These are phyloP conservation scores for Brachionus rotundiformis DNA, from an alignment of 1,140 invertebrate species.

Conservation along the genomic window DNA sequence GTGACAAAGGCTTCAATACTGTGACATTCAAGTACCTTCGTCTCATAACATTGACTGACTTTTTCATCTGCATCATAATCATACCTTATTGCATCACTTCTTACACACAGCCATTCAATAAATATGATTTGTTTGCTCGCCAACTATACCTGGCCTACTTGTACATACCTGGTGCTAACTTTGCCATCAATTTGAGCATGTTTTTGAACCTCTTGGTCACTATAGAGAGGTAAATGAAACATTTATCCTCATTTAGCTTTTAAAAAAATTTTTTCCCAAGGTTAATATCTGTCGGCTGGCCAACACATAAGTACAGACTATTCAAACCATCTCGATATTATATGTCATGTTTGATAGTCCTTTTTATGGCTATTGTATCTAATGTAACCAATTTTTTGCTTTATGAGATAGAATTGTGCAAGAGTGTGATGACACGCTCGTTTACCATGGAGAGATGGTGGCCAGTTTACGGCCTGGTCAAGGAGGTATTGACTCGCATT, in stretches of 20 bases:
- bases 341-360: slow-evolving; percentile 27
- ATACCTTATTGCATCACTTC: slow-evolving; percentile 43
- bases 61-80: slow-evolving; percentile 42
- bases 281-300: slow-evolving; percentile 49
- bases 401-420: slow-evolving; percentile 36
- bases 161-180: slow-evolving; percentile 51
- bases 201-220: slow-evolving; percentile 47
- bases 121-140: slow-evolving; percentile 23
- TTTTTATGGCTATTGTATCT: slow-evolving; percentile 15
- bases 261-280: no score
- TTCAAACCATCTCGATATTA: slow-evolving; percentile 50
- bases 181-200: slow-evolving; percentile 48
- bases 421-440: slow-evolving; percentile 22
- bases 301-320: slow-evolving; percentile 34
- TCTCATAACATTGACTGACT: slow-evolving; percentile 28
- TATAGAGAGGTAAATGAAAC: neutral
- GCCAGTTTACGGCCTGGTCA: slow-evolving; percentile 14
- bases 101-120: slow-evolving; percentile 47
- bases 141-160: slow-evolving; percentile 41
- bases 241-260: neutral
- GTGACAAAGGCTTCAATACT: slow-evolving; percentile 41
- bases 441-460: slow-evolving; percentile 38
- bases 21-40: slow-evolving; percentile 49
- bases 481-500: slow-evolving; percentile 31
- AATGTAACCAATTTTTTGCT: slow-evolving; percentile 45